Evolutionary conservation across 1,140 invertebrate genomes (phyloP).

Genomic region (Papilio machaon): DNA sequence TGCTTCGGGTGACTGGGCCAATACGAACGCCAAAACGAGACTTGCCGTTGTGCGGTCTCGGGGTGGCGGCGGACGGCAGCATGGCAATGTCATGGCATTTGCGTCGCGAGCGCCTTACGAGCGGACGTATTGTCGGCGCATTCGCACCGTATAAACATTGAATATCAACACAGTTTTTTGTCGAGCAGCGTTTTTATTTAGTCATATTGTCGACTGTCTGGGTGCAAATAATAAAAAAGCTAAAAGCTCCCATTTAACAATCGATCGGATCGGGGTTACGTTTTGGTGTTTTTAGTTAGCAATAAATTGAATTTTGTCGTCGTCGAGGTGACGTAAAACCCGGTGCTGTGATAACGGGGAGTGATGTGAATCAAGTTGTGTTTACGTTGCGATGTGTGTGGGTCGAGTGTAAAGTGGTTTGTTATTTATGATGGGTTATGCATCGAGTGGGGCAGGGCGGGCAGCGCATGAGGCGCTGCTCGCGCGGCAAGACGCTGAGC

Average conservation of each 20-base stretch:
- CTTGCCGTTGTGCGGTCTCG: slow-evolving; percentile 44
- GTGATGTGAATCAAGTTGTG: slow-evolving; percentile 77
- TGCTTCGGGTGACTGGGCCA: slow-evolving; percentile 54
- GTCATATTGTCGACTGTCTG: slow-evolving; percentile 43
- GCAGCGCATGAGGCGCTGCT: slow-evolving; percentile 93
- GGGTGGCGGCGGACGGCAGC: slow-evolving; percentile 54
- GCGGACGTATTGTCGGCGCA: slow-evolving; percentile 59
- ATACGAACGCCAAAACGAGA: slow-evolving; percentile 42
- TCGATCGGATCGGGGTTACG: slow-evolving; percentile 33
- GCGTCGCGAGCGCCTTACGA: slow-evolving; percentile 61
- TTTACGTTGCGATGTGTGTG: slow-evolving; percentile 75
- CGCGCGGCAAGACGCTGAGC: slow-evolving; percentile 93
- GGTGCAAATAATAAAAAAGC: slow-evolving; percentile 49
- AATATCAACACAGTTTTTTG: slow-evolving; percentile 60
- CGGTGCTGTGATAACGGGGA: slow-evolving; percentile 72
- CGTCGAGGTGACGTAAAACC: slow-evolving; percentile 56
- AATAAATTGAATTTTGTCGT: slow-evolving; percentile 53
- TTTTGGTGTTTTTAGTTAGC: slow-evolving; percentile 43
- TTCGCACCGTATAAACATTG: slow-evolving; percentile 52
- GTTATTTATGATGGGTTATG: slow-evolving; percentile 90
- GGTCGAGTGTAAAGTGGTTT: slow-evolving; percentile 58
- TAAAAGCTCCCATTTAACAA: slow-evolving; percentile 41
- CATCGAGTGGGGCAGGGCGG: slow-evolving; percentile 90
- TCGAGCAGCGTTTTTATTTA: slow-evolving; percentile 57
- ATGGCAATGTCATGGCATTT: slow-evolving; percentile 63